A percentile compares a stretch with the other conserved stretches of the same genome.
Evolutionary conservation across 1,140 invertebrate species (phyloP).

Genomic region (Drosophila sproati): DNA sequence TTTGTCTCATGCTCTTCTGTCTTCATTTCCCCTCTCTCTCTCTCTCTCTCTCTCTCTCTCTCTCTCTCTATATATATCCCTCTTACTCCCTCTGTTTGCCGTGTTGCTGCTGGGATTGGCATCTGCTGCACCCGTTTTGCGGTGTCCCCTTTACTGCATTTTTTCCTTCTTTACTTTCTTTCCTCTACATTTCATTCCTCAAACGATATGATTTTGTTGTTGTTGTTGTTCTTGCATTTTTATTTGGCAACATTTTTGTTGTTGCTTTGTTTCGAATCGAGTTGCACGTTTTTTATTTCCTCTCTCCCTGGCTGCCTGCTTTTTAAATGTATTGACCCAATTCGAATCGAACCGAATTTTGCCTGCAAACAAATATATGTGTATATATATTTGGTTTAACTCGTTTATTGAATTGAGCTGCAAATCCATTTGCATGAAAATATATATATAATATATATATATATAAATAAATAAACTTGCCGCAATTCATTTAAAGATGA

Average conservation of each 20-base stretch:
- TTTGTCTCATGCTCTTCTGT: background rate
- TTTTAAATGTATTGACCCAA: conserved; percentile 73
- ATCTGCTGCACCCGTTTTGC: conserved; percentile 24
- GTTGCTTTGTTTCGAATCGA: conserved; percentile 1
- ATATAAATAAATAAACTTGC: conserved; percentile 1
- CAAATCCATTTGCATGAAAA: conserved; percentile 49
- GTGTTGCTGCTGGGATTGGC: conserved; percentile 30
- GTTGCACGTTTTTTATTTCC: conserved; percentile 63
- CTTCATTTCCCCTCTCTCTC: background rate
- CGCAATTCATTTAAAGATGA: background rate
- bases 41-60: background rate
- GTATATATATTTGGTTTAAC: conserved; percentile 3
- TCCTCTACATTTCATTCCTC: conserved; percentile 10
- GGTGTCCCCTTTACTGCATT: conserved; percentile 1
- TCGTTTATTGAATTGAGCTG: conserved; percentile 9
- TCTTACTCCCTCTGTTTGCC: background rate
- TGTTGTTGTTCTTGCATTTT: conserved; percentile 17
- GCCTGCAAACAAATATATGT: conserved; percentile 20
- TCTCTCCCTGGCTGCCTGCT: conserved; percentile 41
- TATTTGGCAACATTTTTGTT: conserved; percentile 18
- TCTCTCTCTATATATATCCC: background rate
- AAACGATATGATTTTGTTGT: conserved; percentile 19
- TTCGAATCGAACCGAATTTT: conserved; percentile 46
- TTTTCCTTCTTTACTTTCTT: conserved; percentile 7
- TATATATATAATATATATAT: background rate